These are phyloP conservation scores for Bombylius discolor DNA, from an alignment of 2,888 invertebrate genomes.

Conservation along the genomic window DNA sequence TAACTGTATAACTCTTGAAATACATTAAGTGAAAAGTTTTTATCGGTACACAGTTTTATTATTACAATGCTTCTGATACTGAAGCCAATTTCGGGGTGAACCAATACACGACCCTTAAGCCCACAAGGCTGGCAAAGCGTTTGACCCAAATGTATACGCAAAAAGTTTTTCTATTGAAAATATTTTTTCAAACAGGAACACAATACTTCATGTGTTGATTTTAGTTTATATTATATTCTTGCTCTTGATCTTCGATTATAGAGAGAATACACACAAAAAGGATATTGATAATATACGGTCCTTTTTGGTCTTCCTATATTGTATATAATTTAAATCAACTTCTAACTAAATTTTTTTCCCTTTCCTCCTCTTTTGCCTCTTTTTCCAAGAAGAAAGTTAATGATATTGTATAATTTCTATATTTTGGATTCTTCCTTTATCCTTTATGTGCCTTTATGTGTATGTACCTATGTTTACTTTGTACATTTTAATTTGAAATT, in stretches of 20 bases:
- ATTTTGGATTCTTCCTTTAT: too few species aligned
- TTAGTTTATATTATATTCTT: background rate
- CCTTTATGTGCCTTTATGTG: too few species aligned
- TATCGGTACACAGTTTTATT: too few species aligned
- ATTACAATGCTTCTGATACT: background rate
- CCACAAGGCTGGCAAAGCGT: conserved; percentile 15
- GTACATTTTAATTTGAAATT: background rate
- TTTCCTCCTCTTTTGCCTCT: too few species aligned
- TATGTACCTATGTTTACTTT: background rate
- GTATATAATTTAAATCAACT: too few species aligned
- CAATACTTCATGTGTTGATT: too few species aligned
- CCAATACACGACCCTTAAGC: conserved; percentile 16
- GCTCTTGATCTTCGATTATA: background rate
- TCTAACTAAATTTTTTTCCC: too few species aligned
- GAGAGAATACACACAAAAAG: background rate
- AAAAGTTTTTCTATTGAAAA: conserved; percentile 12
- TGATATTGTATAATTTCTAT: too few species aligned
- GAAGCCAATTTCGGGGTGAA: conserved; percentile 16
- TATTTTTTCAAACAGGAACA: background rate
- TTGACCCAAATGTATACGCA: conserved; percentile 16
- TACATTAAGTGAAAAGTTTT: too few species aligned
- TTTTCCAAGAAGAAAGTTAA: too few species aligned
- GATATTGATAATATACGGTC: background rate
- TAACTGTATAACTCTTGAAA: too few species aligned
- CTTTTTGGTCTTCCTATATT: too few species aligned